Evolutionary conservation across 2,797 vertebrate genomes (phyloP).

Genomic region (Xenentodon cancila): DNA sequence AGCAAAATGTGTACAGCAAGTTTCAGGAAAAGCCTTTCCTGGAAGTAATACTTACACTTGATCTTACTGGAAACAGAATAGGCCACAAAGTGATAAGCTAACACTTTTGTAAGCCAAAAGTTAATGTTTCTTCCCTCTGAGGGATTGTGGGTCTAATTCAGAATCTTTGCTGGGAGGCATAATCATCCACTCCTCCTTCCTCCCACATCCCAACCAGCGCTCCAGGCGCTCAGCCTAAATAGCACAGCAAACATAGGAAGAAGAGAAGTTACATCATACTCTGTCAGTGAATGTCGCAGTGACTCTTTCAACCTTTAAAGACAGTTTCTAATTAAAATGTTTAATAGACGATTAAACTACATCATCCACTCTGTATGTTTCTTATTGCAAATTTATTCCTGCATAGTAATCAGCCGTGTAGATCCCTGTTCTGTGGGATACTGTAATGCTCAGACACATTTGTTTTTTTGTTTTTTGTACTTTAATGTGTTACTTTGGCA

Average conservation of each 20-base stretch:
- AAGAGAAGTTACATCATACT: constrained; percentile 15
- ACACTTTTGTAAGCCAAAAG: constrained; percentile 14
- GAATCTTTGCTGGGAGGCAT: constrained; percentile 10
- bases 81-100: background rate
- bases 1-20: too few relatives aligned
- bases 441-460: constrained; percentile 16
- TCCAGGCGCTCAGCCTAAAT: background rate
- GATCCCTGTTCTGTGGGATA: constrained; percentile 41
- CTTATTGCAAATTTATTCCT: constrained; percentile 49
- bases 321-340: constrained; percentile 51
- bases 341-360: constrained; percentile 65
- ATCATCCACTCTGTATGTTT: constrained; percentile 43
- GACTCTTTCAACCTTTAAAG: too few relatives aligned
- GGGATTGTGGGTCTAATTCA: constrained; percentile 14
- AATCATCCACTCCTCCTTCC: constrained; percentile 9
- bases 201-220: constrained; percentile 6
- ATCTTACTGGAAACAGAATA: too few relatives aligned
- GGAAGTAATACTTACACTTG: too few relatives aligned
- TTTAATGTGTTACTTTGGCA: constrained; percentile 1
- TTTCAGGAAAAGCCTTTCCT: too few relatives aligned
- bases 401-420: constrained; percentile 43
- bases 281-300: constrained; percentile 11
- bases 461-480: background rate
- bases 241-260: background rate
- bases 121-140: constrained; percentile 10